These are phyloP conservation scores for Caenorhabditis sulstoni DNA, from an alignment of 2,888 invertebrate species.

Conservation along the genomic window DNA sequence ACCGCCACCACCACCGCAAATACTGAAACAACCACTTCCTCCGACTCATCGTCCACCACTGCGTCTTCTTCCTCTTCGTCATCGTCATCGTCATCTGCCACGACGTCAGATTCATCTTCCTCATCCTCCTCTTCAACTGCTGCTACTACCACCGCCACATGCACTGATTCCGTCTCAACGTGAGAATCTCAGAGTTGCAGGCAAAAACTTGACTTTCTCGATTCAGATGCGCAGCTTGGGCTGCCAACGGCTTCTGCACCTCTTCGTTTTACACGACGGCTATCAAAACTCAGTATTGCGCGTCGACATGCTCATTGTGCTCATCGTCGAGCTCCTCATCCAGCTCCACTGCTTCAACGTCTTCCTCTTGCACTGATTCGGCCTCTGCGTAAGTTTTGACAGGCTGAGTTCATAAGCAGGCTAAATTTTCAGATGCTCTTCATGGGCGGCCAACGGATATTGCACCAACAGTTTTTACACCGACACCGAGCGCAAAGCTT, in stretches of 20 bases:
- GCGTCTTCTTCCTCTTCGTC: slow-evolving; percentile 1
- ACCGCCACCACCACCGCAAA: slow-evolving; percentile 6
- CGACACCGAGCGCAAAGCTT: slow-evolving; percentile 32
- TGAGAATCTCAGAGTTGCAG: not conserved
- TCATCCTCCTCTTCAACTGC: slow-evolving; percentile 16
- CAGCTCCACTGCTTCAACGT: slow-evolving; percentile 8
- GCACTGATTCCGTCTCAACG: slow-evolving; percentile 1
- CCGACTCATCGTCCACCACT: slow-evolving; percentile 1
- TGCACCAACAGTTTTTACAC: slow-evolving; percentile 52
- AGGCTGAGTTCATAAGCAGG: no score
- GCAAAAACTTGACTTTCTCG: not conserved
- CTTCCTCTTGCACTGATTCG: slow-evolving; percentile 28
- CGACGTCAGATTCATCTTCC: slow-evolving; percentile 4
- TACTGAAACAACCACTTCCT: slow-evolving; percentile 5
- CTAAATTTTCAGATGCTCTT: slow-evolving; percentile 2
- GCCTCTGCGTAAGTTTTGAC: slow-evolving; percentile 26
- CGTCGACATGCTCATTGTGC: slow-evolving; percentile 24
- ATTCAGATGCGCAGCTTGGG: slow-evolving; percentile 27
- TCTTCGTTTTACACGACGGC: slow-evolving; percentile 34
- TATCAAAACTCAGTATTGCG: slow-evolving; percentile 35
- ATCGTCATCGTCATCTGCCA: slow-evolving; percentile 1
- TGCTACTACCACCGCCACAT: slow-evolving; percentile 1
- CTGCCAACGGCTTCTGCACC: slow-evolving; percentile 36
- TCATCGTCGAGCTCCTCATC: slow-evolving; percentile 11
- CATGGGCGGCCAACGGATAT: slow-evolving; percentile 46